Evolutionary conservation across 2,113 vertebrate species (phyloP), one percentile per base, ranked within the genome.

Genomic region (Bucco capensis): DNA sequence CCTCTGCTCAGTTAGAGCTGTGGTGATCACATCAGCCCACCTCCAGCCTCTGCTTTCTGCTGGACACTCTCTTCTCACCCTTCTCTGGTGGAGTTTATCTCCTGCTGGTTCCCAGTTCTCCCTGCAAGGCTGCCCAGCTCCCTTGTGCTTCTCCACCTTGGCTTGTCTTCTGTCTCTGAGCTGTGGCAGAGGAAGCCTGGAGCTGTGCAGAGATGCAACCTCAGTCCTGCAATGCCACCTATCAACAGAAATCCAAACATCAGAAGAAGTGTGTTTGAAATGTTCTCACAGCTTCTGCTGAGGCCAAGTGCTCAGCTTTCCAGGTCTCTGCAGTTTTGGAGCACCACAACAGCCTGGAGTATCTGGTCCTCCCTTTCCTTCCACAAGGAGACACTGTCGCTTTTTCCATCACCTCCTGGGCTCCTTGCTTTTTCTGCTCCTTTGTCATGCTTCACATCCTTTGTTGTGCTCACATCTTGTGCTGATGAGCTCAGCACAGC

Each of bases 121-220:
- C 53, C 69, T 51, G 58, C 4, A 8, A n/a, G 61, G 53, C 38
- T 53, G 30, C 58, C 21, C 58, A 10, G 40, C 54, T 67, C 33
- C 70, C 25, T 31, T 3, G 8, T 0, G 3, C 58, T 17, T 38
- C 66, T 35, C 25, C 47, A 11, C 19, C 50, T 13, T 1, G 0
- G 24, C 8, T 15, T 65, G 51, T 57, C 57, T 58, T 18, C 58
- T n/a, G 67, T 14, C 72, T 71, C 66, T 23, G 51, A 27, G 66
- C 62, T n/a, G 47, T 56, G 69, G 38, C 40, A 56, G 60, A n/a
- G 57, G 69, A 51, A 77, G 65, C 61, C 64, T 17, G 46, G 77
- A 71, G 77, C 83, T 35, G 47, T 15, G 30, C 12, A 38, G n/a
- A 33, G 62, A 28, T 0, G 4, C 22, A 54, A 30, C 31, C 78